Conservation (phyloP, 1,140 invertebrate species). For the Arion vulgaris region DNA sequence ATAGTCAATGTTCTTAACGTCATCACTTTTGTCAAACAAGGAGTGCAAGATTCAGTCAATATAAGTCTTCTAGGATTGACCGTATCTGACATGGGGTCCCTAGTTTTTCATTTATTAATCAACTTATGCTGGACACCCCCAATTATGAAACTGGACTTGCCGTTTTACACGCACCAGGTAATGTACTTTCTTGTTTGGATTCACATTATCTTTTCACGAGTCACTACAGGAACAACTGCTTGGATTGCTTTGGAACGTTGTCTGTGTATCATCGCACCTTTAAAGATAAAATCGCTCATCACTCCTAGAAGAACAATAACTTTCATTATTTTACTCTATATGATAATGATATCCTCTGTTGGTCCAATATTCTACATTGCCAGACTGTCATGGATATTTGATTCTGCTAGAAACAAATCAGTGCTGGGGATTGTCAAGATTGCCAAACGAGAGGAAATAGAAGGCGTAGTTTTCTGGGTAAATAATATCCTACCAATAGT, state of each 20-base stretch:
- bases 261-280: neutral
- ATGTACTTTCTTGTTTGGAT: neutral
- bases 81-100: no score
- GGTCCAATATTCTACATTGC: neutral
- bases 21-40: no score
- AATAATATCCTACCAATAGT: neutral
- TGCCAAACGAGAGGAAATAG: neutral
- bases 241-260: neutral
- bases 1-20: no score
- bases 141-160: no score
- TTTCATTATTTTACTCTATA: neutral
- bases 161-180: no score
- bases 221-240: neutral
- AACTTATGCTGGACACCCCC: no score
- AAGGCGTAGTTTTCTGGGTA: neutral
- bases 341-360: neutral
- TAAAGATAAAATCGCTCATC: neutral
- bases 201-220: neutral
- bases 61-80: no score
- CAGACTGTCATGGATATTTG: neutral
- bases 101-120: no score
- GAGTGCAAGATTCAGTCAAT: no score
- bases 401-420: constrained; percentile 7
- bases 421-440: neutral
- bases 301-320: neutral